Evolutionary conservation across 2,797 vertebrate species (phyloP).

Genomic region (Danio jaintianensis): DNA sequence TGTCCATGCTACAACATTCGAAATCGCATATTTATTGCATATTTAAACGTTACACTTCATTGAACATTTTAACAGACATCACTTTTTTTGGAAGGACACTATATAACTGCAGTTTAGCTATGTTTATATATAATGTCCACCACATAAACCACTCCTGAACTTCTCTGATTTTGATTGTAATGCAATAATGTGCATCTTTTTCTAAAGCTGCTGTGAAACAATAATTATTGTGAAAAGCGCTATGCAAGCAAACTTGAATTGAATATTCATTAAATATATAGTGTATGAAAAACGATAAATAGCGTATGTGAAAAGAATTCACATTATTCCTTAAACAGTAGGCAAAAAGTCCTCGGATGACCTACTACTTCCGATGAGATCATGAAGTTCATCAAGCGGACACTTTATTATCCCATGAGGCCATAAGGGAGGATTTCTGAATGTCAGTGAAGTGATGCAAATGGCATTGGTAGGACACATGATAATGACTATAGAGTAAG

Average conservation of each 20-base stretch:
- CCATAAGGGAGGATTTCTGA: neutral
- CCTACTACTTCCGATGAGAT: neutral
- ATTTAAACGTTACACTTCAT: no score
- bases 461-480: neutral
- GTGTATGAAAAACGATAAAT: neutral
- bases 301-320: neutral
- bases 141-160: no score
- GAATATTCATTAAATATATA: neutral
- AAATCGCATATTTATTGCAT: neutral
- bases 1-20: neutral
- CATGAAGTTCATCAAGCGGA: neutral
- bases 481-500: neutral
- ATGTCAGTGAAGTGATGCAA: neutral
- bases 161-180: no score
- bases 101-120: no score
- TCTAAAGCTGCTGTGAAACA: no score
- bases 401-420: neutral
- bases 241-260: no score
- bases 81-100: no score
- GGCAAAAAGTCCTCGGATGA: neutral
- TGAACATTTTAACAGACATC: no score
- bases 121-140: no score
- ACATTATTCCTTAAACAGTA: neutral
- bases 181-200: no score
- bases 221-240: no score